These are phyloP conservation scores for Drosophila phalerata DNA, from an alignment of 2,888 invertebrate species.

Conservation along the genomic window DNA sequence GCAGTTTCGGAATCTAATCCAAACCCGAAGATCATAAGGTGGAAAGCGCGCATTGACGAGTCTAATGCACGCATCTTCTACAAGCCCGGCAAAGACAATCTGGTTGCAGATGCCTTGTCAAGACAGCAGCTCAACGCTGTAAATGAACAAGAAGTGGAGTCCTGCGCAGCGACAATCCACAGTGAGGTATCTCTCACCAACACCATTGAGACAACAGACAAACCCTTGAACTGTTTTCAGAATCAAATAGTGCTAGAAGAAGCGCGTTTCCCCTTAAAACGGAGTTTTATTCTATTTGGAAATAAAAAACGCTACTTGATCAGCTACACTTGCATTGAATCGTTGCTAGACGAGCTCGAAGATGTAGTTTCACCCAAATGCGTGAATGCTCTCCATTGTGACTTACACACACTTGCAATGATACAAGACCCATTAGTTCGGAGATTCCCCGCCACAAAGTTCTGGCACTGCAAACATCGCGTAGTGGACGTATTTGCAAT, in stretches of 20 bases:
- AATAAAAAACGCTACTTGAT: not conserved
- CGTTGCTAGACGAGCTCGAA: no score
- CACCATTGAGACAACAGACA: not conserved
- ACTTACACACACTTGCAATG: not conserved
- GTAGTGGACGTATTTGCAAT: no score
- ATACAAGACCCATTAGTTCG: not conserved
- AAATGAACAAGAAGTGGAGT: not conserved
- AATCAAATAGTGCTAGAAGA: not conserved
- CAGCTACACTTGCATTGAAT: not conserved
- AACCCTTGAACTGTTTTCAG: not conserved
- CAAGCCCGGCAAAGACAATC: not conserved
- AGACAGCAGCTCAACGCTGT: not conserved
- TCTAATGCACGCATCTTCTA: not conserved
- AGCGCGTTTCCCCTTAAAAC: not conserved
- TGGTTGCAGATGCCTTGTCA: not conserved
- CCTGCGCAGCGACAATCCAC: not conserved
- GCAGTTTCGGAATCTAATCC: not conserved
- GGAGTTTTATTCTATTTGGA: not conserved
- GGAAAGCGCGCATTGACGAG: not conserved
- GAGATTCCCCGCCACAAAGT: not conserved
- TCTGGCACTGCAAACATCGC: not conserved
- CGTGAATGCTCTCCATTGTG: not conserved
- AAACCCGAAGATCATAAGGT: not conserved
- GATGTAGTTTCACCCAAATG: no score
- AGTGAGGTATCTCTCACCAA: not conserved